Evolutionary conservation across 2,888 invertebrate species (phyloP), one percentile per base, ranked within the genome.

Genomic region (Macrophya alboannulata): DNA sequence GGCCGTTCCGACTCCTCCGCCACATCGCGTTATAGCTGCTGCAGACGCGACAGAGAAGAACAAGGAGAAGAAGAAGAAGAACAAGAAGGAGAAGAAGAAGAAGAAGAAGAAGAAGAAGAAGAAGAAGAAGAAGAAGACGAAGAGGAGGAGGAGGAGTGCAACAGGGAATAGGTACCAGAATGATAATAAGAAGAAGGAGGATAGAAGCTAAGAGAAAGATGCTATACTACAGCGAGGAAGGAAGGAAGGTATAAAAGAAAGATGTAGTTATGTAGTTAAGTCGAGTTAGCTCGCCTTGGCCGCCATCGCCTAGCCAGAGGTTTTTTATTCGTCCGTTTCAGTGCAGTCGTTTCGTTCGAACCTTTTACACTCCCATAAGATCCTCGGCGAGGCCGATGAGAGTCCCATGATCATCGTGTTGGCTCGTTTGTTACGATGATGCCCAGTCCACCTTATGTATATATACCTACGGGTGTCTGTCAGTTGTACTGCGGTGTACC

Each of bases 221-320:
- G 81, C 25, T 43, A 59, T 43, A 82, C n/a, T 8, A 86, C 88
- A 89, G 87, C 85, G 81, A 79, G 84, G 87, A 88, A 88, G 88
- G 85, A 88, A 90, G 87, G 88, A 90, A 91, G 90, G 90, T 45
- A 79, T 89, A 90, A 90, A 92, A 91, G 92, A 92, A 92, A 92
- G 92, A 92, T 91, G 91, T 92, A 92, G 91, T 91, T 92, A 91
- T 90, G 92, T 91, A 91, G 92, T 92, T 92, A 91, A 90, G 90
- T 89, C 90, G 88, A 90, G 90, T 90, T 91, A 91, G 91, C 91
- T 90, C 89, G 89, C 87, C 88, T 87, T 88, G 89, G 89, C 90
- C 92, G 92, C 92, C 92, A 92, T 92, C 90, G 89, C 88, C 89
- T 90, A 89, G 87, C 88, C 84, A 85, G 48, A 86, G 84, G 88